phyloP scores from a whole-genome alignment of 2,113 vertebrate species.

The Callionymus lyra region DNA sequence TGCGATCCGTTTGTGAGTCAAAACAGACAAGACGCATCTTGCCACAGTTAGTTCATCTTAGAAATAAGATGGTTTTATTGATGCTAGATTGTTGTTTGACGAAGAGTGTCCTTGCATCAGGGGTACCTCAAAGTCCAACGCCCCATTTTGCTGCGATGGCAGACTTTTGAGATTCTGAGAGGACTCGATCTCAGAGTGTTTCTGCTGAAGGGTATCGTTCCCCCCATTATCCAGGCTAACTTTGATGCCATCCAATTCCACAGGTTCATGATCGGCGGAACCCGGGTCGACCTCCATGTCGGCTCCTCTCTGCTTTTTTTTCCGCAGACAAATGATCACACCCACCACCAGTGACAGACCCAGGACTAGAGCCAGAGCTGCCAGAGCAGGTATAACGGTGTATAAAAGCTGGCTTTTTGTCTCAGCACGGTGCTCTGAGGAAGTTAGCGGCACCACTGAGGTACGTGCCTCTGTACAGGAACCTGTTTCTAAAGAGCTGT shows the following conservation, averaged over 20 bases:
- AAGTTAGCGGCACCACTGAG: slow-evolving; percentile 36
- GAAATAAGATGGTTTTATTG: slow-evolving; percentile 77
- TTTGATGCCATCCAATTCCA: slow-evolving; percentile 80
- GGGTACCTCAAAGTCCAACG: slow-evolving; percentile 69
- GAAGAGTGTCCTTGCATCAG: slow-evolving; percentile 73
- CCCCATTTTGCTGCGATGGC: slow-evolving; percentile 29
- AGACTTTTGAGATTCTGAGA: slow-evolving; percentile 25
- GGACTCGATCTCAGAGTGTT: slow-evolving; percentile 53
- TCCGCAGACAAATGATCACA: slow-evolving; percentile 63
- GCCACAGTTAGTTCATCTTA: slow-evolving; percentile 35
- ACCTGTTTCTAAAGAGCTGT: slow-evolving; percentile 40
- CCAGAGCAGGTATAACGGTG: slow-evolving; percentile 66
- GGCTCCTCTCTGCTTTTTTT: slow-evolving; percentile 53
- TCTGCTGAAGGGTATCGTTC: slow-evolving; percentile 56
- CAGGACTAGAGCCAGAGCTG: slow-evolving; percentile 59
- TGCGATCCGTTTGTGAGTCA: slow-evolving; percentile 3
- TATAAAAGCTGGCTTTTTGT: slow-evolving; percentile 59
- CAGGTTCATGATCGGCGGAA: slow-evolving; percentile 50
- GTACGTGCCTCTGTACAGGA: slow-evolving; percentile 79
- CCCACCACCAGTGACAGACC: slow-evolving; percentile 50
- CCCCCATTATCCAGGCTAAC: slow-evolving; percentile 68
- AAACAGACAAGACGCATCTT: too few relatives aligned
- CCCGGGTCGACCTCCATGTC: slow-evolving; percentile 73
- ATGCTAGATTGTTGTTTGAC: slow-evolving; percentile 67
- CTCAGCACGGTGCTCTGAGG: slow-evolving; percentile 61